Evolutionary conservation across 1,140 invertebrate species (phyloP), one percentile per base, ranked within the genome.

Genomic region (Hirudo medicinalis): DNA sequence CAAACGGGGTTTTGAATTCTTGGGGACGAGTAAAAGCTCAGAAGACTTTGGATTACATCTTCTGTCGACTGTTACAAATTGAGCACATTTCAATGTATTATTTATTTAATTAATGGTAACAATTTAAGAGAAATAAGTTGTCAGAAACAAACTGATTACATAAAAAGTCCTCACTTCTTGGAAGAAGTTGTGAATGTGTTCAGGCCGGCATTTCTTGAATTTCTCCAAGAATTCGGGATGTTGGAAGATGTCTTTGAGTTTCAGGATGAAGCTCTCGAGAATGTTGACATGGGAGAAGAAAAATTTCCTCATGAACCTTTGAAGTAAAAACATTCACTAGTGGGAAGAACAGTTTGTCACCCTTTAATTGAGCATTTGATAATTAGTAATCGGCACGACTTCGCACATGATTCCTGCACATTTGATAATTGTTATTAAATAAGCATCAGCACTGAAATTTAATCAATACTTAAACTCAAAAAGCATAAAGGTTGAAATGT

Each of bases 261-360:
- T 85, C 76, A 89, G 88, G 40, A 93, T 79, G 77, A 91, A 86
- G 4, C 87, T 85, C 80, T 92, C 90, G 20, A 94, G 79, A 29
- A 92, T 81, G 0, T 88, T 85, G 57, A 90, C 88, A 76, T 92
- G 89, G 71, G 91, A 88, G 79, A 92, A 87, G 72, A 91, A 86
- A 75, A 88, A 89, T 53, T 77, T 79, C 75, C 79, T 78, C 74
- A 83, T 81, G 54, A 72, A 55, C 40, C 75, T 76, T 25, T 63
- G 9, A 22, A 32, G 63, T 22, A 13, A 49, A 49, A 49, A 49
- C 43, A 49, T 49, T 49, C 15, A 13, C 43, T 49, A 17, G 43
- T 5, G 15, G 43, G 13, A 17, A 13, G 15, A 5, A 15, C 5
- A 49, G 43, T 49, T 15, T 17, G 43, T 49, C 43, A 13, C 43